Percentiles rank a stretch among this genome's conserved stretches.
phyloP scores from a whole-genome alignment of 2,113 vertebrate genomes.

The Pedetes capensis region DNA sequence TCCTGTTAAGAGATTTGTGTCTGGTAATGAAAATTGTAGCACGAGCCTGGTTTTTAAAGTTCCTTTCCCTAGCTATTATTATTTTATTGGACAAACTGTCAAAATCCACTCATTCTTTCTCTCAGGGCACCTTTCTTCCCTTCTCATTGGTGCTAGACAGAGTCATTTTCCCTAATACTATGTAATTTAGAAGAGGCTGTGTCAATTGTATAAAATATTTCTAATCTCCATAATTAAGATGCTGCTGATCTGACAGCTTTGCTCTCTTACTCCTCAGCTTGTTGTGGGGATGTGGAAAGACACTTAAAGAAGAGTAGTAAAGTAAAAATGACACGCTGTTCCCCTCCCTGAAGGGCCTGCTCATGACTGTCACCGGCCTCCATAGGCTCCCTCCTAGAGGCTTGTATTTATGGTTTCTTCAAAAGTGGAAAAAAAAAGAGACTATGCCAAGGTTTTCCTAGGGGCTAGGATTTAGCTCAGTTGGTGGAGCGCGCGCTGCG shows the following conservation, averaged over 20 bases:
- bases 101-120: conserved; percentile 65
- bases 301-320: conserved; percentile 49
- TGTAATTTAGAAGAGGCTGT: conserved; percentile 71
- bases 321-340: conserved; percentile 60
- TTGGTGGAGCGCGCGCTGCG: too few relatives aligned
- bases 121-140: conserved; percentile 34
- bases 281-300: conserved; percentile 64
- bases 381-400: neutral
- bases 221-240: conserved; percentile 79
- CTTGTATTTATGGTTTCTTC: conserved; percentile 19
- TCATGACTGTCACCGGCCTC: neutral
- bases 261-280: conserved; percentile 70
- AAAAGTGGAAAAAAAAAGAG: conserved; percentile 27
- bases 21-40: conserved; percentile 37
- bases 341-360: neutral
- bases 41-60: conserved; percentile 47
- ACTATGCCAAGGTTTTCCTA: neutral
- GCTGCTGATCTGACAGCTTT: conserved; percentile 70
- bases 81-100: conserved; percentile 69
- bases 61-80: conserved; percentile 20
- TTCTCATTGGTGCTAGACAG: conserved; percentile 58
- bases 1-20: conserved; percentile 47
- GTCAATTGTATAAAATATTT: conserved; percentile 78
- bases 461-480: too few relatives aligned
- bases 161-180: conserved; percentile 64